Conservation (phyloP, 2,113 vertebrate genomes). For the Picathartes gymnocephalus region DNA sequence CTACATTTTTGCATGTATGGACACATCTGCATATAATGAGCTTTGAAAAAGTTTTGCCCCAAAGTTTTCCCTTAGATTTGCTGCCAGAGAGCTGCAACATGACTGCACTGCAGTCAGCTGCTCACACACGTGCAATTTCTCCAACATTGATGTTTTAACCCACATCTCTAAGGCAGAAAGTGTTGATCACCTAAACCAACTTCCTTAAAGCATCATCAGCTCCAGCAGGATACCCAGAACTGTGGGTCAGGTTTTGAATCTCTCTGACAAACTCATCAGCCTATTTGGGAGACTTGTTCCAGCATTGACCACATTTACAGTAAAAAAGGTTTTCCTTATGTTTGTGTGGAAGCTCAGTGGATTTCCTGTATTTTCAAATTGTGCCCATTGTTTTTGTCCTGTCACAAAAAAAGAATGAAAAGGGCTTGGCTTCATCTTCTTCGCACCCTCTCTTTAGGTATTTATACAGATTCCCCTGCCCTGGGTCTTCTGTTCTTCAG, state of each 20-base stretch:
- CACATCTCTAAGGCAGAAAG: background rate
- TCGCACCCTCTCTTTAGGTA: background rate
- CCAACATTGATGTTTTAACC: background rate
- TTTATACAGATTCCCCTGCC: background rate
- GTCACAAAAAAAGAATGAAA: background rate
- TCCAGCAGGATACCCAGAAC: background rate
- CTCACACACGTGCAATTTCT: background rate
- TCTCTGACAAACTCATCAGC: background rate
- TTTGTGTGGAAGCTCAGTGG: background rate
- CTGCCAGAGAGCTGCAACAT: background rate
- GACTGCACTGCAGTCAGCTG: background rate
- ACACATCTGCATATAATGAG: background rate
- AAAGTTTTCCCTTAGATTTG: background rate
- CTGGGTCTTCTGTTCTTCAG: background rate
- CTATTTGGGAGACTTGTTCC: background rate
- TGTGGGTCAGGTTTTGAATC: background rate
- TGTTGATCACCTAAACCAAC: background rate
- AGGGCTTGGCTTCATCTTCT: background rate
- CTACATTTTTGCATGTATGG: background rate
- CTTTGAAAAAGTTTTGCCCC: background rate
- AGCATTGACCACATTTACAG: background rate
- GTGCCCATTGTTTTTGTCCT: background rate
- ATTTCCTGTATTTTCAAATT: background rate
- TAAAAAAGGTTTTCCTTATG: fast-evolving
- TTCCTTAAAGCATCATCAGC: background rate